Conservation (phyloP, 2,113 vertebrate genomes). For the Nibea albiflora region DNA sequence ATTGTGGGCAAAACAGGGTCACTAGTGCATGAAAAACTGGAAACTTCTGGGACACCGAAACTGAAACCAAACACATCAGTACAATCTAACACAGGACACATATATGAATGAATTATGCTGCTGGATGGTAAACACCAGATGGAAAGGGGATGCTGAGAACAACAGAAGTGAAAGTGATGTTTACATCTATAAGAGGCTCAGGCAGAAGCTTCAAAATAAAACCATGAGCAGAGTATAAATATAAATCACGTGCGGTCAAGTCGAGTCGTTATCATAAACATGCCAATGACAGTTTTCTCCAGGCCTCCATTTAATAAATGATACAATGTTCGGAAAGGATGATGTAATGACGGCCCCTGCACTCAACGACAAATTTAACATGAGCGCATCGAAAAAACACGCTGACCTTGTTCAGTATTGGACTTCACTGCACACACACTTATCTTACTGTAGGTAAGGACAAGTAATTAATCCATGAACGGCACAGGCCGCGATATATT, state of each 20-base stretch:
- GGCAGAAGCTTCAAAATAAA: slow-evolving; percentile 6
- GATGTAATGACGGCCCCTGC: too few relatives aligned
- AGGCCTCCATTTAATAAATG: too few relatives aligned
- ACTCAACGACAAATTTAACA: not conserved
- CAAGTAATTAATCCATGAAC: slow-evolving; percentile 36
- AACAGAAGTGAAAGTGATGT: slow-evolving; percentile 18
- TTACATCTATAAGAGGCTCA: not conserved
- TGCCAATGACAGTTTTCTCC: too few relatives aligned
- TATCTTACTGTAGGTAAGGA: slow-evolving; percentile 18
- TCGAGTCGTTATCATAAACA: too few relatives aligned
- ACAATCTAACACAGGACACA: slow-evolving; percentile 8
- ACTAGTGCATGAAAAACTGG: not conserved
- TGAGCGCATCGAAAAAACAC: not conserved
- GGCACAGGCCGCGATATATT: slow-evolving; percentile 19
- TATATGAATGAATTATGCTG: slow-evolving; percentile 33
- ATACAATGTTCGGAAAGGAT: not conserved
- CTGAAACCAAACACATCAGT: not conserved
- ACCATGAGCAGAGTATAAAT: not conserved
- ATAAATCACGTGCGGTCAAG: not conserved
- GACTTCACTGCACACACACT: not conserved
- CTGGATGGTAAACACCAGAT: slow-evolving; percentile 53
- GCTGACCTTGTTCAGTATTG: not conserved
- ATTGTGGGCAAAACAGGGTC: not conserved
- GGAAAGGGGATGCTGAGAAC: slow-evolving; percentile 15
- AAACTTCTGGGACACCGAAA: not conserved